phyloP scores from a whole-genome alignment of 2,797 vertebrate genomes.

The Acipenser oxyrinchus region DNA sequence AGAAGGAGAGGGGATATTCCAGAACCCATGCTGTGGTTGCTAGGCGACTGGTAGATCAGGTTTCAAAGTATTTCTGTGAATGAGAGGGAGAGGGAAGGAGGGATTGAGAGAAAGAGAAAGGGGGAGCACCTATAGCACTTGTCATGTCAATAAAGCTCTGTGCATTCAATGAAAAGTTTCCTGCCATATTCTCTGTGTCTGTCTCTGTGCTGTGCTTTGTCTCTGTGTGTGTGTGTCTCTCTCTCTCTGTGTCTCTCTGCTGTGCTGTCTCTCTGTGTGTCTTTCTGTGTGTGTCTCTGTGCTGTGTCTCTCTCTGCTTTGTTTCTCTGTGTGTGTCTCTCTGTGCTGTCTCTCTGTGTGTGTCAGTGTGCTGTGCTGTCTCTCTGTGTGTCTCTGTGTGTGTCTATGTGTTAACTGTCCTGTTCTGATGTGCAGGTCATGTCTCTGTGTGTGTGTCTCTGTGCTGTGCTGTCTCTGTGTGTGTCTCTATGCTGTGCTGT shows the following conservation, averaged over 20 bases:
- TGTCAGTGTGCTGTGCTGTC: conserved; percentile 11
- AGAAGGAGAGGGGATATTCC: conserved; percentile 33
- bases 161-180: conserved; percentile 26
- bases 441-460: conserved; percentile 14
- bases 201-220: no score
- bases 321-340: rapidly evolving
- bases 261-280: conserved; percentile 20
- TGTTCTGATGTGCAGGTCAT: not conserved
- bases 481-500: not conserved
- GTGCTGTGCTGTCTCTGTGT: conserved; percentile 14
- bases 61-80: conserved; percentile 63
- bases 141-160: conserved; percentile 9
- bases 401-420: conserved; percentile 15
- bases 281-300: no score
- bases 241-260: conserved; percentile 33
- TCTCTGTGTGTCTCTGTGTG: conserved; percentile 26
- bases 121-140: not conserved
- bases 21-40: conserved; percentile 49
- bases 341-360: conserved; percentile 29
- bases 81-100: conserved; percentile 22
- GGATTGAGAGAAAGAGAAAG: conserved; percentile 20
- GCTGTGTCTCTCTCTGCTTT: conserved; percentile 25
- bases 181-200: conserved; percentile 5
- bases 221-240: conserved; percentile 12
- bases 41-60: conserved; percentile 62